Base-by-base conservation (phyloP, 2,888 invertebrate genomes). In the Sturmia bella region DNA sequence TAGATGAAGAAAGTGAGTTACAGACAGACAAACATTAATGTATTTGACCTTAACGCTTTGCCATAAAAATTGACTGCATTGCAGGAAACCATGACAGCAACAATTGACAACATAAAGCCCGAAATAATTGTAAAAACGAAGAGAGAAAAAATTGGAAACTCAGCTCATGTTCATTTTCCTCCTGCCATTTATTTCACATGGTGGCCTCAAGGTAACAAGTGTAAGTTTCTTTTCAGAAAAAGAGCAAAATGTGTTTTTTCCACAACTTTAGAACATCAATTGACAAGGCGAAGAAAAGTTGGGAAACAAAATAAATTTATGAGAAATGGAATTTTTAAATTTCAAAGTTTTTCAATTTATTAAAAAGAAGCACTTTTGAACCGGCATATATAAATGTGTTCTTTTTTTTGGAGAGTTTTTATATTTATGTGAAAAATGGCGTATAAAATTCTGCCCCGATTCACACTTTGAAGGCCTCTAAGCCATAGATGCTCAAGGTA, bases 21-120 rank as follows among this genome's bases (percentile, higher is more conserved):
- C 52, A 19, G 13, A 39, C 66, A 13, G 13, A 27, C 50, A 15
- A 61, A 77, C 56, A 43, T 77, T 81, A 77, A 77, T 77, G 63
- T 69, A 39, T 77, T 81, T 81, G 81, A 64, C 77, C 73, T 74
- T 73, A 81, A 39, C 61, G 61, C 13, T 75, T 59, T 68, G 24
- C 63, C 32, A 66, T 50, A 56, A 68, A 72, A 80, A 72, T 81
- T 72, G 54, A 61, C 76, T 80, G 80, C 80, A 76, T 76, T 69
- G 76, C 80, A 61, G 75, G 70, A 80, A 70, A 76, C 70, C 75
- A 66, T 66, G 75, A 80, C 75, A 80, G 70, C 75, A 50, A 43
- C 56, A 81, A 81, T 81, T 81, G 81, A 77, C 81, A 77, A 76
- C 39, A 63, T 81, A 81, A 81, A 73, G 63, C 68, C 68, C 43